phyloP scores from a whole-genome alignment of 2,113 vertebrate species.

The Cyanistes caeruleus region DNA sequence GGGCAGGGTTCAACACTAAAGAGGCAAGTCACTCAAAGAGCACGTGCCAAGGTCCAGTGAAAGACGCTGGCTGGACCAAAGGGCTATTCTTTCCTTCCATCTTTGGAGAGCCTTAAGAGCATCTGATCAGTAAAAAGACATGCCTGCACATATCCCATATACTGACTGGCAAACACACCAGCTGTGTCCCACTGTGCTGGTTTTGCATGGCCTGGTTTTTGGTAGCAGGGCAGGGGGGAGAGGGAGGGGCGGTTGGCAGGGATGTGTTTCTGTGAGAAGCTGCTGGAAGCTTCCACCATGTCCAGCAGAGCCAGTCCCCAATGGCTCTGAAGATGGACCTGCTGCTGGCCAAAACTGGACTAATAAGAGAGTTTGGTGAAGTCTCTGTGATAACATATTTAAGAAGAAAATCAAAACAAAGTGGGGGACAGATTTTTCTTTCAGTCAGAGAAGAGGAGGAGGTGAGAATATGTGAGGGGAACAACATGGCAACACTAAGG shows the following conservation, averaged over 20 bases:
- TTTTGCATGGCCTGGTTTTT: accelerated
- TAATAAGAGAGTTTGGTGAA: not conserved
- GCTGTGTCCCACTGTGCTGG: not conserved
- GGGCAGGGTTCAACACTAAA: not conserved
- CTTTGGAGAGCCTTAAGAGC: not conserved
- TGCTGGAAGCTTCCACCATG: not conserved
- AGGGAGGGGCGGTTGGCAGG: not conserved
- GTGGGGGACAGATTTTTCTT: not conserved
- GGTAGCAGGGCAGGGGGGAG: too few species aligned
- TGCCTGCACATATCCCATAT: not conserved
- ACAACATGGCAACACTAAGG: not conserved
- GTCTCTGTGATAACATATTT: not conserved
- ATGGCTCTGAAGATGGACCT: not conserved
- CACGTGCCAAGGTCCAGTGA: not conserved
- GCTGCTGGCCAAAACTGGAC: not conserved
- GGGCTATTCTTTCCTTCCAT: not conserved
- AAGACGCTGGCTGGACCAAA: not conserved
- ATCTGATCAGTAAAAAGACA: not conserved
- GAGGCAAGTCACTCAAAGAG: not conserved
- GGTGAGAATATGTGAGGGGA: not conserved
- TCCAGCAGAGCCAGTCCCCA: not conserved
- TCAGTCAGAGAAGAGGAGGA: not conserved
- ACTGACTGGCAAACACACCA: not conserved
- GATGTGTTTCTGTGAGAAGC: not conserved
- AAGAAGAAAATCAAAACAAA: not conserved